Percentiles rank a stretch among this genome's conserved stretches.
These are phyloP conservation scores for Phyllotis vaccarum DNA, from an alignment of 2,797 vertebrate genomes.

Conservation along the genomic window DNA sequence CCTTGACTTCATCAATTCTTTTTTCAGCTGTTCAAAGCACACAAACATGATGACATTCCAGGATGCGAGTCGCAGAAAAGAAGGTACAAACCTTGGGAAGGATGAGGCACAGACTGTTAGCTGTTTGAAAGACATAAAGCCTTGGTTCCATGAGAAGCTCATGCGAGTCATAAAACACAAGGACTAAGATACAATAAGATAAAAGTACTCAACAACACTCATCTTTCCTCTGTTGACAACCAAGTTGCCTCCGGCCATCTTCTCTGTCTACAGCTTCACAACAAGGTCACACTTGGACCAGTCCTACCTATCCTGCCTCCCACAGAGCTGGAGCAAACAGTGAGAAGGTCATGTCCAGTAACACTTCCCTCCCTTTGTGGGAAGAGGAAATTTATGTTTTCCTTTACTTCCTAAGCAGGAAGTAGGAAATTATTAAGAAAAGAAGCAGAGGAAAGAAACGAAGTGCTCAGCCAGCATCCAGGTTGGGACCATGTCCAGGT, in stretches of 20 bases:
- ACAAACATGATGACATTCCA: constrained; percentile 96
- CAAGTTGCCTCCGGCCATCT: not conserved
- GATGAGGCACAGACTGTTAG: not conserved
- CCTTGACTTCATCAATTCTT: constrained; percentile 91
- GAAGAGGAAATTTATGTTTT: not conserved
- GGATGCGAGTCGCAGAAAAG: constrained; percentile 92
- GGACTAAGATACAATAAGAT: not conserved
- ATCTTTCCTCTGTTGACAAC: not conserved
- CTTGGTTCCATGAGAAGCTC: not conserved
- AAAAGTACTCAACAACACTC: not conserved
- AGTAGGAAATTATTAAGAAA: not conserved
- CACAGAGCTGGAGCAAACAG: not conserved
- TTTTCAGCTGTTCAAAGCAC: constrained; percentile 94
- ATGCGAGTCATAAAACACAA: not conserved
- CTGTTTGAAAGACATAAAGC: not conserved
- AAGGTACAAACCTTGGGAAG: constrained; percentile 91
- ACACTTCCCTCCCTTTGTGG: not conserved
- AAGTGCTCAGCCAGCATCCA: not conserved
- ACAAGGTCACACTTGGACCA: not conserved
- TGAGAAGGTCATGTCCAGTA: not conserved
- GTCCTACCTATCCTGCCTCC: not conserved
- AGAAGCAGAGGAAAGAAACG: not conserved
- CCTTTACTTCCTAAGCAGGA: not conserved
- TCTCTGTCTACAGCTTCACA: not conserved
- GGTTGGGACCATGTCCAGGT: not conserved